These are phyloP conservation scores for Etheostoma cragini DNA, from an alignment of 2,113 vertebrate genomes.

Conservation along the genomic window DNA sequence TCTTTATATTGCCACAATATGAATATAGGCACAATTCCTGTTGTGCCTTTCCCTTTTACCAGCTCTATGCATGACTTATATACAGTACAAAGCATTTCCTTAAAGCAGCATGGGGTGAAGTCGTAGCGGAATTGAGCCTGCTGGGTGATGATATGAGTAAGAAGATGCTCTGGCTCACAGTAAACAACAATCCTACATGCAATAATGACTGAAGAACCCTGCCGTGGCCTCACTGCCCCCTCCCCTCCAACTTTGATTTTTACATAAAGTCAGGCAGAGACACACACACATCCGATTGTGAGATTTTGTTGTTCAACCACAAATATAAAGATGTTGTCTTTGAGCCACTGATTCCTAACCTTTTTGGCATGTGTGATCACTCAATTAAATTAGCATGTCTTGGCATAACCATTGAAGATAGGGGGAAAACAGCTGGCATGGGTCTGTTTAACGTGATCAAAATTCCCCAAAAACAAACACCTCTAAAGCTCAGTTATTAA, in stretches of 20 bases:
- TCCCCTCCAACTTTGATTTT: slow-evolving; percentile 12
- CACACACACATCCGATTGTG: background rate
- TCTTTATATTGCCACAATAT: slow-evolving; percentile 31
- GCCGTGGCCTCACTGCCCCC: slow-evolving; percentile 35
- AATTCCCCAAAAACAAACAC: background rate
- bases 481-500: background rate
- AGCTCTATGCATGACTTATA: slow-evolving; percentile 29
- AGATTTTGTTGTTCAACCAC: background rate
- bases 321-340: background rate
- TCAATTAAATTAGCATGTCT: background rate
- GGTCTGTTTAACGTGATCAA: background rate
- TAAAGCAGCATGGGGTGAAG: slow-evolving; percentile 49
- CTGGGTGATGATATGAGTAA: slow-evolving; percentile 54
- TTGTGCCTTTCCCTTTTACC: slow-evolving; percentile 5
- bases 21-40: slow-evolving; percentile 1
- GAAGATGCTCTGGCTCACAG: slow-evolving; percentile 38
- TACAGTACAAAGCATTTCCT: slow-evolving; percentile 29
- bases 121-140: slow-evolving; percentile 56
- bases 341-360: background rate
- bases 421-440: background rate
- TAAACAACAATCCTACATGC: slow-evolving; percentile 52
- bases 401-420: background rate
- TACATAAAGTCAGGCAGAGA: slow-evolving; percentile 32
- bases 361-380: background rate
- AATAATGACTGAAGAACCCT: slow-evolving; percentile 64